phyloP scores from a whole-genome alignment of 92 coral and sea anemone genomes.

The Palythoa grandiflora region DNA sequence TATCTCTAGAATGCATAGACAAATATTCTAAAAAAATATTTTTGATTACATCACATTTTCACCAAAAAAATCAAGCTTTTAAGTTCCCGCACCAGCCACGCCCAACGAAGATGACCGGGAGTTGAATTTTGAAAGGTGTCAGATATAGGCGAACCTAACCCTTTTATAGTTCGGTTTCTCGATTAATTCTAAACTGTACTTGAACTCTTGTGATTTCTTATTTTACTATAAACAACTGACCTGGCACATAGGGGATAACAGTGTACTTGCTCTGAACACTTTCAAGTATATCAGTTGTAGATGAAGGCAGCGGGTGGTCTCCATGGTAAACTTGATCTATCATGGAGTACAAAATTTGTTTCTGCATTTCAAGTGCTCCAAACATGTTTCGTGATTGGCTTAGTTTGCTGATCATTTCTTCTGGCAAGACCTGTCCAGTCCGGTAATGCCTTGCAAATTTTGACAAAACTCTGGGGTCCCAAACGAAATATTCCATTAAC shows the following conservation, averaged over 20 bases:
- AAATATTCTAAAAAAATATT: no score
- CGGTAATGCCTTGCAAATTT: constrained; percentile 86
- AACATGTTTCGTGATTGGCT: constrained; percentile 89
- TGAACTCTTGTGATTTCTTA: no score
- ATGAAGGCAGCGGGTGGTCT: constrained; percentile 74
- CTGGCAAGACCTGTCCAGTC: constrained; percentile 93
- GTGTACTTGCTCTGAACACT: constrained; percentile 78
- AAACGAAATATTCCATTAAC: constrained; percentile 94
- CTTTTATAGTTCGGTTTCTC: no score
- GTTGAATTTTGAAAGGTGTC: no score
- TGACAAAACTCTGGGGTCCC: constrained; percentile 86
- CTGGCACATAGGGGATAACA: constrained; percentile 87
- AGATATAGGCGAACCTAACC: no score
- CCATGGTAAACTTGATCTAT: constrained; percentile 95
- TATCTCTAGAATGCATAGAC: no score
- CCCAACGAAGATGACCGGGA: no score
- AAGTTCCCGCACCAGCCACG: no score
- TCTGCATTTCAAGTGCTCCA: constrained; percentile 97
- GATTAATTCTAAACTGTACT: no score
- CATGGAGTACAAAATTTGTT: constrained; percentile 92
- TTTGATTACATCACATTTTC: no score
- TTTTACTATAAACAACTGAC: constrained; percentile 35
- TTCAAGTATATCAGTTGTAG: constrained; percentile 84
- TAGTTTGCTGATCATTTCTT: constrained; percentile 74
- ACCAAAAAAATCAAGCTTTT: no score